Percentiles rank a stretch among this genome's conserved stretches.
Evolutionary conservation across 1,140 invertebrate species (phyloP).

Genomic region (Hetaerina americana): DNA sequence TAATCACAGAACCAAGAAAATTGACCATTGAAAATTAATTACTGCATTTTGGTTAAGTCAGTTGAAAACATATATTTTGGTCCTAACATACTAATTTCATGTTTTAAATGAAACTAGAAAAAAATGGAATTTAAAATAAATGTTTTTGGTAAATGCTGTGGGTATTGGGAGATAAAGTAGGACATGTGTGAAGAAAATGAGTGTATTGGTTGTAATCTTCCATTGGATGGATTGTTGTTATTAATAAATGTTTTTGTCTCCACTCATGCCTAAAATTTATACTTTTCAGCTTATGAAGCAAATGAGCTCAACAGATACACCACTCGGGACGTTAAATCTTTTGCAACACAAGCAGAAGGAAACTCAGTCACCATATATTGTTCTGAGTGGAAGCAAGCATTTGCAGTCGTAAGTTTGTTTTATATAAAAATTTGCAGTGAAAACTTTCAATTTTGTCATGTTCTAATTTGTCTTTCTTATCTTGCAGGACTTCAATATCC

Average conservation of each 20-base stretch:
- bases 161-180: too few relatives aligned
- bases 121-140: too few relatives aligned
- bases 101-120: too few relatives aligned
- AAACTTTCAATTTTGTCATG: background rate
- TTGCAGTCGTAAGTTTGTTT: conserved; percentile 9
- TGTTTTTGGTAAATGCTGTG: too few relatives aligned
- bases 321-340: conserved; percentile 84
- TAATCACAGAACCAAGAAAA: too few relatives aligned
- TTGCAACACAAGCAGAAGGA: conserved; percentile 94
- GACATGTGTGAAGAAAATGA: too few relatives aligned
- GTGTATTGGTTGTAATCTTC: too few relatives aligned
- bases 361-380: conserved; percentile 86
- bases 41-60: too few relatives aligned
- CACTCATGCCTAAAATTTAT: conserved; percentile 11
- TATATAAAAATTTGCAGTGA: background rate
- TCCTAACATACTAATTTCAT: too few relatives aligned
- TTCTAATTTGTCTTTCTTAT: background rate
- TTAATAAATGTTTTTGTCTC: background rate
- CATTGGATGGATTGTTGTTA: too few relatives aligned
- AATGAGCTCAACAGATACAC: conserved; percentile 98
- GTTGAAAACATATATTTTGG: too few relatives aligned
- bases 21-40: too few relatives aligned
- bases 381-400: conserved; percentile 80
- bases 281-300: conserved; percentile 77
- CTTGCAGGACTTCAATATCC: background rate